phyloP scores from a whole-genome alignment of 2,888 invertebrate species.

The Saturnia pavonia region DNA sequence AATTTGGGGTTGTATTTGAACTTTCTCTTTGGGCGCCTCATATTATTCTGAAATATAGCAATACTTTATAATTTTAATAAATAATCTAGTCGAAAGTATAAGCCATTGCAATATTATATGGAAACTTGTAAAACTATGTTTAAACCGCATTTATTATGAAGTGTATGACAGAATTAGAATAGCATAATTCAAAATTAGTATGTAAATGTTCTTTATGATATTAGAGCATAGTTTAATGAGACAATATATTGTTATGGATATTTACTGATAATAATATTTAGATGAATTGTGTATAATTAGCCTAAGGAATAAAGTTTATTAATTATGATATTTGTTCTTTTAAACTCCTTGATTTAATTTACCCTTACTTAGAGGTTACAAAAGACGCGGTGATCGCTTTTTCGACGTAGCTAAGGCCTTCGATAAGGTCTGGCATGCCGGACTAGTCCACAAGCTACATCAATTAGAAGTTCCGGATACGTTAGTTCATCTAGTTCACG shows the following conservation, averaged over 20 bases:
- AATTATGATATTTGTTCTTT: neutral
- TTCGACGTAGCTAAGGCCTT: no score
- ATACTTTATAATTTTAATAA: conserved; percentile 72
- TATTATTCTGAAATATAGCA: conserved; percentile 58
- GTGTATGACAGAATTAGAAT: conserved; percentile 32
- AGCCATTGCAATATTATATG: conserved; percentile 78
- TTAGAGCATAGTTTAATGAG: conserved; percentile 22
- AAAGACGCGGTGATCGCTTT: no score
- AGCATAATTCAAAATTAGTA: conserved; percentile 27
- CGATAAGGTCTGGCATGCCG: no score
- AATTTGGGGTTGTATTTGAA: no score
- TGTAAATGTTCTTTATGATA: conserved; percentile 34
- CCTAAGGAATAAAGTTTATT: neutral
- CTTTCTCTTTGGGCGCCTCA: neutral
- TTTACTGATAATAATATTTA: conserved; percentile 57
- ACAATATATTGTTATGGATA: conserved; percentile 37
- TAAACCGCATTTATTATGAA: conserved; percentile 54
- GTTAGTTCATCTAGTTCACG: no score
- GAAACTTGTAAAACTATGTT: conserved; percentile 32
- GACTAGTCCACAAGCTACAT: no score
- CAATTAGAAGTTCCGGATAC: no score
- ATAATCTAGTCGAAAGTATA: conserved; percentile 78
- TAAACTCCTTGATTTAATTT: neutral
- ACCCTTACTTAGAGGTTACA: neutral
- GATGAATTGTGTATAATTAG: conserved; percentile 47